Base-by-base conservation (phyloP, 2,797 vertebrate species). In the Cynodonichthys magdalenae region DNA sequence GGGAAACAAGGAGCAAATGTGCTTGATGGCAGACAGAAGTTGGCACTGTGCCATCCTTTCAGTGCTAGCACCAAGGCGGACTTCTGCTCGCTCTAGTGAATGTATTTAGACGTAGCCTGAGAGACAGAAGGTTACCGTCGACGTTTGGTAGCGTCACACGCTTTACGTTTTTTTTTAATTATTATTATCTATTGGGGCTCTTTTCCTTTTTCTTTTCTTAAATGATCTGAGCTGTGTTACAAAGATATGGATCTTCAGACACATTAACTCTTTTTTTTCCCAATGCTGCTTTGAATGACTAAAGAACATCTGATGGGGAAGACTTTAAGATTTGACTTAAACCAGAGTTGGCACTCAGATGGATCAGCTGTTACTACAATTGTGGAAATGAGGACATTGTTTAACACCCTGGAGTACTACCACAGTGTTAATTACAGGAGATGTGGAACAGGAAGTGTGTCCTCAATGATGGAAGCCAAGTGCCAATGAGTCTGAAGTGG, bases 1-100 rank as follows among this genome's bases (percentile, higher is more conserved):
- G 87, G 93, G 92, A 95, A 95, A 95, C 94, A 96, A 96, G 94
- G 95, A 92, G 95, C 95, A 94, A 96, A 96, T 96, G 95, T 93
- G 92, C 94, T 95, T 96, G 95, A 95, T 97, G 96, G 96, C 93
- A 93, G 91, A 78, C 86, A 86, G 90, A 94, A 95, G 96, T 95
- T 99, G 97, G 97, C 97, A 98, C 95, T 54, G 94, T 98, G 97
- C 97, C 97, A 99, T 97, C 96, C 96, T 98, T 95, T 98, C 96
- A 97, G 95, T 95, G 96, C 94, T 94, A 96, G 94, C 94, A 94
- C 95, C 95, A 97, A 94, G 90, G 91, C 94, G 77, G 93, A 90
- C 94, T 94, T 92, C 80, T 92, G 92, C 91, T 93, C 70, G 89
- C 91, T 93, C 91, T 89, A 91, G 92, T 77, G 81, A 6, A 10